These are phyloP conservation scores for Nudaria mundana DNA, from an alignment of 2,888 invertebrate species.

Conservation along the genomic window DNA sequence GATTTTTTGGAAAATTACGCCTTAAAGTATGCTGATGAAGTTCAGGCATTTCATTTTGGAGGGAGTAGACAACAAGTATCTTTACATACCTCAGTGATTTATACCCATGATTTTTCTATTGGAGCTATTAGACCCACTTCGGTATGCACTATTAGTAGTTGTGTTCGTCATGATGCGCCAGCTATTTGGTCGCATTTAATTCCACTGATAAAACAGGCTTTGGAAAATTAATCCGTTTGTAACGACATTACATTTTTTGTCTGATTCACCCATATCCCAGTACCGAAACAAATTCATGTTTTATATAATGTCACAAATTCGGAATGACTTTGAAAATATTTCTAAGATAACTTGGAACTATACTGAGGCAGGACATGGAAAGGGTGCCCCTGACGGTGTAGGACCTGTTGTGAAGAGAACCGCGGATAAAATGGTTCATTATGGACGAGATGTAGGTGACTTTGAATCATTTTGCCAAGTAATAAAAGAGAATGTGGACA, in stretches of 20 bases:
- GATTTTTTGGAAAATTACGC: conserved; percentile 8
- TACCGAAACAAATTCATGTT: too few species aligned
- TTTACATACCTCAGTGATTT: too few species aligned
- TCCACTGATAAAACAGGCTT: too few species aligned
- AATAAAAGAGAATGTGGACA: neutral
- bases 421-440: neutral
- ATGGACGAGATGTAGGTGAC: neutral
- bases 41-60: conserved; percentile 22
- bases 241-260: too few species aligned
- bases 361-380: neutral
- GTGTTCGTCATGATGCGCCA: too few species aligned
- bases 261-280: too few species aligned
- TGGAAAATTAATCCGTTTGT: too few species aligned
- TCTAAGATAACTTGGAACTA: conserved; percentile 1
- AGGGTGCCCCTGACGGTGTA: neutral
- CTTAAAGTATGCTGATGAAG: conserved; percentile 7
- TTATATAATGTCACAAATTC: too few species aligned
- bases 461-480: neutral
- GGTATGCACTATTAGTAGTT: too few species aligned
- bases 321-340: neutral
- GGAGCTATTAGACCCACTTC: too few species aligned
- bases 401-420: neutral
- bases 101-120: too few species aligned
- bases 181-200: too few species aligned
- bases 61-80: conserved; percentile 23